Conservation (phyloP, 2,888 invertebrate species). For the Cephus nigrinus region DNA sequence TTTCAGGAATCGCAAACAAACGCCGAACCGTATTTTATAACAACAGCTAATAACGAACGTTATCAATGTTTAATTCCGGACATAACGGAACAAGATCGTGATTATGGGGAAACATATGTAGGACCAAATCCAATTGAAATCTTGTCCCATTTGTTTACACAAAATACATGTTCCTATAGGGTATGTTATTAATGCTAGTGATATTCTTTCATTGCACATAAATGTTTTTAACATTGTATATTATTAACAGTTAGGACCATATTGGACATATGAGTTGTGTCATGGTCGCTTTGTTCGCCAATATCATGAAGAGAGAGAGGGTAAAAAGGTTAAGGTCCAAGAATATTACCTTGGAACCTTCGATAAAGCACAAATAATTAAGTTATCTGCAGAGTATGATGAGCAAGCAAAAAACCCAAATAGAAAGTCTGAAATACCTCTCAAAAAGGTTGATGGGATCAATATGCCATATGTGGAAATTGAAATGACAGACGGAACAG, state of each 20-base stretch:
- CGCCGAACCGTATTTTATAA: slow-evolving; percentile 75
- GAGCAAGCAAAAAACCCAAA: slow-evolving; percentile 71
- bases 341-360: slow-evolving; percentile 88
- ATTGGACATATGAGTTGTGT: slow-evolving; percentile 97
- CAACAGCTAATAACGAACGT: slow-evolving; percentile 82
- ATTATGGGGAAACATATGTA: slow-evolving; percentile 72
- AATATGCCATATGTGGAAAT: slow-evolving; percentile 90
- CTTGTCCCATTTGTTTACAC: slow-evolving; percentile 79
- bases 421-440: slow-evolving; percentile 66
- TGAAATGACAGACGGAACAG: slow-evolving; percentile 87
- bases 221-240: neutral
- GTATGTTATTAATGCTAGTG: slow-evolving; percentile 44
- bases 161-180: slow-evolving; percentile 86
- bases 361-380: slow-evolving; percentile 75
- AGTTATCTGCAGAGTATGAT: slow-evolving; percentile 69
- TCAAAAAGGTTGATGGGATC: slow-evolving; percentile 87
- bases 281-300: slow-evolving; percentile 92
- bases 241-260: slow-evolving; percentile 76
- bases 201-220: neutral
- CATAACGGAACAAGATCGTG: slow-evolving; percentile 69
- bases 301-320: slow-evolving; percentile 95
- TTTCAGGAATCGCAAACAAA: slow-evolving; percentile 55
- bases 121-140: slow-evolving; percentile 84
- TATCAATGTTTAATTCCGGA: slow-evolving; percentile 87
- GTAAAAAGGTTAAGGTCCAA: slow-evolving; percentile 84